phyloP scores from a whole-genome alignment of 1,140 invertebrate species.

The Cataglyphis hispanica region DNA sequence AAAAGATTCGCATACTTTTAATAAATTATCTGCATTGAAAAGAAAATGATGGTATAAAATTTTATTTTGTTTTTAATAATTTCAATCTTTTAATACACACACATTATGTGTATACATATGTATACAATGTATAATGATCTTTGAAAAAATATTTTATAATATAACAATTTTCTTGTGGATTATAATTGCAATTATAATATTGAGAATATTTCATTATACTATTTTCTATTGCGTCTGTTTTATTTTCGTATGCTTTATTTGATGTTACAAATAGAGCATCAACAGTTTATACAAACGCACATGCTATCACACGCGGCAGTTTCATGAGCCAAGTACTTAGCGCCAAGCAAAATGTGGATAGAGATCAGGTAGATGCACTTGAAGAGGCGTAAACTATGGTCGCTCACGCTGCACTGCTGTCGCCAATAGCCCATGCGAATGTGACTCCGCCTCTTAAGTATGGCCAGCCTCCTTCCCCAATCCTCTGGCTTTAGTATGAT shows the following conservation, averaged over 20 bases:
- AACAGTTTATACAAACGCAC: slow-evolving; percentile 23
- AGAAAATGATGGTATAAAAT: too few species aligned
- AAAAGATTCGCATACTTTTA: too few species aligned
- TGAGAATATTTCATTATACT: not conserved
- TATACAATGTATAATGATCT: too few species aligned
- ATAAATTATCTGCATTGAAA: too few species aligned
- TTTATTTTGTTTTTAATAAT: too few species aligned
- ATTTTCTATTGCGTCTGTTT: not conserved
- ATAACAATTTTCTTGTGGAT: too few species aligned
- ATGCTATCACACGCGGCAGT: slow-evolving; percentile 41
- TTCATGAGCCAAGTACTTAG: slow-evolving; percentile 52
- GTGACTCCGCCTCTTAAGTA: slow-evolving; percentile 82
- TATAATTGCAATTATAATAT: too few species aligned
- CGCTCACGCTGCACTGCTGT: slow-evolving; percentile 80
- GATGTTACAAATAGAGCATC: not conserved
- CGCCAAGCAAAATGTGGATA: slow-evolving; percentile 32
- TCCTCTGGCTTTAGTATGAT: slow-evolving; percentile 49
- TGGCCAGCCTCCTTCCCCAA: slow-evolving; percentile 75
- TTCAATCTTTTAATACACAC: too few species aligned
- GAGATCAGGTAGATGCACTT: slow-evolving; percentile 66
- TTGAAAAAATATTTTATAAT: too few species aligned
- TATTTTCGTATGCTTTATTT: slow-evolving; percentile 36
- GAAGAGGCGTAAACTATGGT: slow-evolving; percentile 80
- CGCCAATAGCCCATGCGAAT: slow-evolving; percentile 83
- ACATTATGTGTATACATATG: too few species aligned